Evolutionary conservation across 1,140 invertebrate genomes (phyloP), one percentile per base, ranked within the genome.

Genomic region (Monomorium pharaonis): DNA sequence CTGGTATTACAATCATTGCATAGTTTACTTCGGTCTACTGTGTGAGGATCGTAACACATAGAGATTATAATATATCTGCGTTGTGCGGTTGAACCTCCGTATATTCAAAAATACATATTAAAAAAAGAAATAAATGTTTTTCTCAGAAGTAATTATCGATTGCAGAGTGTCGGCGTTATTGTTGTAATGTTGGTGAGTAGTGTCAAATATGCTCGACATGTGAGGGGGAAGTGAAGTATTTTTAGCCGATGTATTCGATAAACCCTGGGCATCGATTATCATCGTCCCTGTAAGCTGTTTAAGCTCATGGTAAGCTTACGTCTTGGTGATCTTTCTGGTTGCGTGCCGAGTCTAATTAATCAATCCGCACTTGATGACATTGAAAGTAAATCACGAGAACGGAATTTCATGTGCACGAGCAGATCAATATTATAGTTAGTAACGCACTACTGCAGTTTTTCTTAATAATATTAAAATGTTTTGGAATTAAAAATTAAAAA

Each of bases 231-330:
- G 84, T 86, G 65, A 27, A 37, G 58, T 86, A 85, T 88, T 80
- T 86, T 80, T 83, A 81, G 78, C 86, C 54, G 67, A 44, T 80
- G 81, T 87, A 72, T 91, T 88, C 72, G 88, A 87, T 93, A 93
- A 93, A 93, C 92, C 92, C 92, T 93, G 92, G 92, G 92, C 92
- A 93, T 92, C 74, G 89, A 90, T 90, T 76, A 87, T 84, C 86
- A 85, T 88, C 69, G 58, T 89, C 83, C 83, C 47, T 78, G 60
- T 81, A 89, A 74, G 84, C 65, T 88, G 49, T 74, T 75, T 63
- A 88, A 72, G 70, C 75, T 62, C 62, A 80, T 74, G 44, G 33
- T 72, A 74, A 54, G 74, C 81, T 88, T 77, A 84, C 56, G 72
- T 65, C 67, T 74, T 58, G 87, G 70, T 85, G 86, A 72, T 58